Conservation (phyloP, 2,797 vertebrate species). For the Pteropus rufus region DNA sequence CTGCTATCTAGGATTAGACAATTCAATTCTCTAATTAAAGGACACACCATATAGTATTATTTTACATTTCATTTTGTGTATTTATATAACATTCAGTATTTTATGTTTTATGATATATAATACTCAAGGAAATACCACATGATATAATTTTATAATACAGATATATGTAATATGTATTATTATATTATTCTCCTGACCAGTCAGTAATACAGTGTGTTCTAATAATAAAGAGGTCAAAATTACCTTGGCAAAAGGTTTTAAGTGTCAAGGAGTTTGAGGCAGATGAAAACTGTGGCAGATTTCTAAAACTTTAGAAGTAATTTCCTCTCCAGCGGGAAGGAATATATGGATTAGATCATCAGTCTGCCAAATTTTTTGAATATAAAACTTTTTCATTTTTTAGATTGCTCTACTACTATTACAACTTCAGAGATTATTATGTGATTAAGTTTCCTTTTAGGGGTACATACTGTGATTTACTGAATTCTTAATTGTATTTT, state of each 20-base stretch:
- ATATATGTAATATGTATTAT: background rate
- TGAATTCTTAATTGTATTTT: slow-evolving; percentile 35
- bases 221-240: background rate
- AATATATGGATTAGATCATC: background rate
- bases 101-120: background rate
- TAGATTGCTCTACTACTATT: background rate
- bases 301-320: background rate
- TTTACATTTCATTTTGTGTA: background rate
- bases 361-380: background rate
- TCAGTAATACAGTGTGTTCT: background rate
- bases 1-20: background rate
- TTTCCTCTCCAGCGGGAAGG: background rate
- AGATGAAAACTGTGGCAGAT: background rate
- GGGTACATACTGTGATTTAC: background rate
- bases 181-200: background rate
- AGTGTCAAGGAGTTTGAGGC: background rate
- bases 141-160: background rate
- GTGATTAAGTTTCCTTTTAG: background rate
- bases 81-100: background rate
- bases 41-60: background rate
- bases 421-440: slow-evolving; percentile 20
- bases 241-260: background rate
- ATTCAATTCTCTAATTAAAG: background rate
- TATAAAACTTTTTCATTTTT: slow-evolving; percentile 5
- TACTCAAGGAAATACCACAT: background rate